Percentiles rank a stretch among this genome's conserved stretches.
phyloP scores from a whole-genome alignment of 2,113 vertebrate genomes.

The Indri indri region DNA sequence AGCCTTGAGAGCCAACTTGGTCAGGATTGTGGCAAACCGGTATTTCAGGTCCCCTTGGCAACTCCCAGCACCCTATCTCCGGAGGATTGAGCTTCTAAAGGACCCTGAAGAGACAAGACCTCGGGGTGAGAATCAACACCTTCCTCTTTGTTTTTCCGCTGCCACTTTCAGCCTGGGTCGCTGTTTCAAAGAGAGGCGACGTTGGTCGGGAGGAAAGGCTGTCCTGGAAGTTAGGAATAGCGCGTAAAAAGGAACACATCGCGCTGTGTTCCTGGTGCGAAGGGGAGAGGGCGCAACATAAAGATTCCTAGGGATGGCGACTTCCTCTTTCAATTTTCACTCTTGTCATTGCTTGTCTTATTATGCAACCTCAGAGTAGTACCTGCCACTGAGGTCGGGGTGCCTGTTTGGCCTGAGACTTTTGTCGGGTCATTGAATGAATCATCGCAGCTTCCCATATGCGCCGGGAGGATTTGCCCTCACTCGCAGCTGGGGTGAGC shows the following conservation, averaged over 20 bases:
- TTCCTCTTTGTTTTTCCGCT: constrained; percentile 57
- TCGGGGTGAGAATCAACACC: constrained; percentile 79
- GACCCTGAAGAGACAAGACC: constrained; percentile 43
- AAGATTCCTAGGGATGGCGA: background rate
- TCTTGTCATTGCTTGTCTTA: constrained; percentile 9
- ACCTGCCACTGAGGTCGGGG: background rate
- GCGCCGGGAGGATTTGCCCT: background rate
- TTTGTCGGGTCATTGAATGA: background rate
- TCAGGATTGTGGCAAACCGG: constrained; percentile 78
- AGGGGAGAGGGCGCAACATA: background rate
- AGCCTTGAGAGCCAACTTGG: constrained; percentile 74
- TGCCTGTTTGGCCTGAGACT: background rate
- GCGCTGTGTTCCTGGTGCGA: fast-evolving
- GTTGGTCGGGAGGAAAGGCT: background rate
- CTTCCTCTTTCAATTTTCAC: background rate
- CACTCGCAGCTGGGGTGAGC: background rate
- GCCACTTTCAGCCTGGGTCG: background rate
- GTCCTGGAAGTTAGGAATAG: background rate
- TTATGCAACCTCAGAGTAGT: constrained; percentile 61
- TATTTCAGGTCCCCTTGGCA: constrained; percentile 80
- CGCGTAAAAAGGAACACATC: fast-evolving
- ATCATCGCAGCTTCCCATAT: background rate
- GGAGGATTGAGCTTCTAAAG: constrained; percentile 62
- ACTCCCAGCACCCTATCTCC: constrained; percentile 28
- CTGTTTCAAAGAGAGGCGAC: background rate